Conservation (phyloP, 2,888 invertebrate genomes). For the Pheosia tremula region DNA sequence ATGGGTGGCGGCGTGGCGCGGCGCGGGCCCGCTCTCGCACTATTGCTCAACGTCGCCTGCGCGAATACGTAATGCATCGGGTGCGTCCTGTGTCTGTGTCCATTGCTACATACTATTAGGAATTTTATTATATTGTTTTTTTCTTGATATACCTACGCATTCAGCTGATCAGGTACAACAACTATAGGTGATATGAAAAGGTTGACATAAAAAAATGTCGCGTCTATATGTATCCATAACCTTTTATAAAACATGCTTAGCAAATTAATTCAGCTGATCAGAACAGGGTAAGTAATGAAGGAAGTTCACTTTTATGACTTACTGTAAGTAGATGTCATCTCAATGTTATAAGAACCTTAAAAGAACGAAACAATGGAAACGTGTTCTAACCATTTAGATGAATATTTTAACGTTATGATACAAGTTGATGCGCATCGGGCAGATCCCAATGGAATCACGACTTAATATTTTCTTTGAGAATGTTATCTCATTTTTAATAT, state of each 20-base stretch:
- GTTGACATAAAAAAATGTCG: no score
- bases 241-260: no score
- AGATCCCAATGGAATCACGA: slow-evolving; percentile 73
- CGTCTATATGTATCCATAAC: no score
- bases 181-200: no score
- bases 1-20: slow-evolving; percentile 56
- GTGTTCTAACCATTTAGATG: slow-evolving; percentile 61
- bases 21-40: slow-evolving; percentile 45
- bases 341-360: background rate
- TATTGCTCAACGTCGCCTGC: slow-evolving; percentile 73
- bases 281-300: no score
- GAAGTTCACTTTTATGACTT: no score
- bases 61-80: slow-evolving; percentile 64
- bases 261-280: no score
- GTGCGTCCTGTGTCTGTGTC: slow-evolving; percentile 31
- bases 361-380: slow-evolving; percentile 59
- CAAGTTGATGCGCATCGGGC: slow-evolving; percentile 78
- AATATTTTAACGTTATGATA: slow-evolving; percentile 79
- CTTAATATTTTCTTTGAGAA: slow-evolving; percentile 83
- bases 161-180: no score
- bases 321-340: no score
- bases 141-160: no score
- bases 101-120: slow-evolving; percentile 42
- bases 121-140: background rate
- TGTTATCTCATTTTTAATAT: slow-evolving; percentile 82